Evolutionary conservation across 1,140 invertebrate species (phyloP).

Genomic region (Paraescarpia echinospica): DNA sequence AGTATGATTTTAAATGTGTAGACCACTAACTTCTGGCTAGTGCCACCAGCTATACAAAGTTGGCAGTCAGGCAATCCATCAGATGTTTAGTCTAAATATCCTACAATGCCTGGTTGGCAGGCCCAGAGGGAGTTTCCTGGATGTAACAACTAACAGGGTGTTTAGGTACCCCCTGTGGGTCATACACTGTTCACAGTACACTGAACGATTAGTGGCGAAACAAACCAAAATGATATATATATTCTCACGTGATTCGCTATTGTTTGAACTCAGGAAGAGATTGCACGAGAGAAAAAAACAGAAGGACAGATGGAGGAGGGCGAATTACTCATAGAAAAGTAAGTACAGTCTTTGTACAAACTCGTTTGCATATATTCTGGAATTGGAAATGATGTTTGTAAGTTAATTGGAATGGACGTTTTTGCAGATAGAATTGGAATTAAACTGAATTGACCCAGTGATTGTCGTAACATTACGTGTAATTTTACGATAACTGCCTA

Average conservation of each 20-base stretch:
- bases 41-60: too few relatives aligned
- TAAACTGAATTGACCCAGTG: too few relatives aligned
- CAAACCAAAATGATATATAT: neutral
- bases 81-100: neutral
- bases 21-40: too few relatives aligned
- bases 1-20: too few relatives aligned
- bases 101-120: neutral
- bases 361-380: too few relatives aligned
- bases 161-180: neutral
- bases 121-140: neutral
- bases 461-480: too few relatives aligned
- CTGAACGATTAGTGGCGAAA: neutral
- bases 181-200: neutral
- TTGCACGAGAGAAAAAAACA: conserved; percentile 27
- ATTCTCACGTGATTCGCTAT: neutral
- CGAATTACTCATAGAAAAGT: conserved; percentile 38
- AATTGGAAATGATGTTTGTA: too few relatives aligned
- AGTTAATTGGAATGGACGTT: too few relatives aligned
- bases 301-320: conserved; percentile 37
- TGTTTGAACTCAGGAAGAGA: conserved; percentile 36
- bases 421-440: too few relatives aligned
- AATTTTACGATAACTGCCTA: too few relatives aligned
- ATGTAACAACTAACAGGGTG: neutral
- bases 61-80: too few relatives aligned
- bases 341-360: conserved; percentile 23